phyloP scores from a whole-genome alignment of 2,888 invertebrate genomes.

The Autographa gamma region DNA sequence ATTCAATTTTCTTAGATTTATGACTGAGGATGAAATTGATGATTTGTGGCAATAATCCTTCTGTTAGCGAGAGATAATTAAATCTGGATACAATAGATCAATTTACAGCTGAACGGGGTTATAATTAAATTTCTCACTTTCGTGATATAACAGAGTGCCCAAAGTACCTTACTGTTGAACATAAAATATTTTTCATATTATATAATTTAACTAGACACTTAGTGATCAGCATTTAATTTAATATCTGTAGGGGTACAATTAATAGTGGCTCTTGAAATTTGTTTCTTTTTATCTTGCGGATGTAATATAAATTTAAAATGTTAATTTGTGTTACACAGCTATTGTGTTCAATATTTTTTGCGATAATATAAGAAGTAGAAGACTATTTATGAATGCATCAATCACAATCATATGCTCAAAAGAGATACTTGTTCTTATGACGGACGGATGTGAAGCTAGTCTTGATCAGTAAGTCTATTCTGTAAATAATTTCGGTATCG shows the following conservation, averaged over 20 bases:
- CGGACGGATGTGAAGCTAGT: too few species aligned
- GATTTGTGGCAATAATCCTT: slow-evolving; percentile 28
- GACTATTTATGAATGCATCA: slow-evolving; percentile 34
- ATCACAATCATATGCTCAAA: slow-evolving; percentile 29
- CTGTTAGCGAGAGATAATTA: slow-evolving; percentile 43
- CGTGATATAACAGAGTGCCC: too few species aligned
- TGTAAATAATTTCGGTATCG: too few species aligned
- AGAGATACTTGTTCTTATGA: background rate
- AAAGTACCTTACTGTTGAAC: too few species aligned
- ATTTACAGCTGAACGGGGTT: slow-evolving; percentile 2
- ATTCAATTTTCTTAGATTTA: slow-evolving; percentile 30
- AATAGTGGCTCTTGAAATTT: too few species aligned
- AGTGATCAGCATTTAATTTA: too few species aligned
- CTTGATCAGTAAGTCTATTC: too few species aligned
- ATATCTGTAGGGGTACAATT: too few species aligned
- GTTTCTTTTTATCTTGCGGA: too few species aligned
- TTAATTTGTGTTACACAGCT: slow-evolving; percentile 14
- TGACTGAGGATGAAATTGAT: slow-evolving; percentile 37
- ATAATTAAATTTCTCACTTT: background rate
- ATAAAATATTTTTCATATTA: too few species aligned
- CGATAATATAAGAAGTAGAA: background rate
- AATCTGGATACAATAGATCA: slow-evolving; percentile 30
- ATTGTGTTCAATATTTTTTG: slow-evolving; percentile 27
- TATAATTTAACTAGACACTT: too few species aligned
- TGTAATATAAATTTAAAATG: slow-evolving; percentile 23